These are phyloP conservation scores for Cynopterus brachyotis DNA, from an alignment of 2,113 vertebrate species.

Conservation along the genomic window DNA sequence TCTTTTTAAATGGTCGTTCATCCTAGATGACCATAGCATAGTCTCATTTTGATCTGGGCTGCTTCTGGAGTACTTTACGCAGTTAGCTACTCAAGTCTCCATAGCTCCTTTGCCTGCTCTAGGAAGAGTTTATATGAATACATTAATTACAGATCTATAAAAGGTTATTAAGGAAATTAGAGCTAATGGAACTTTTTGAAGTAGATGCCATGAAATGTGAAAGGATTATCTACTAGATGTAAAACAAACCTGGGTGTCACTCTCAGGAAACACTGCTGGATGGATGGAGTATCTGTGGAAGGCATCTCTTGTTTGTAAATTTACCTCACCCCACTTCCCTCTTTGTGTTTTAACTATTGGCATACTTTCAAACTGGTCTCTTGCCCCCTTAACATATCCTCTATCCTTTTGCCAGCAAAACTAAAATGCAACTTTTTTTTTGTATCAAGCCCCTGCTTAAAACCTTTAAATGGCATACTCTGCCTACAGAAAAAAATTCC, in stretches of 20 bases:
- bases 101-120: neutral
- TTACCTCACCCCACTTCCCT: neutral
- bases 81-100: neutral
- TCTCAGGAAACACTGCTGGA: neutral
- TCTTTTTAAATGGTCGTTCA: neutral
- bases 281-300: neutral
- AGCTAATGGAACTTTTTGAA: neutral
- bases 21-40: fast-evolving
- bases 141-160: neutral
- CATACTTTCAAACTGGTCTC: neutral
- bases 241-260: neutral
- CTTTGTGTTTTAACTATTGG: neutral
- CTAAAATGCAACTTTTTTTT: neutral
- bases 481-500: neutral
- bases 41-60: neutral
- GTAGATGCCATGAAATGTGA: neutral
- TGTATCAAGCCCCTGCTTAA: neutral
- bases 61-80: neutral
- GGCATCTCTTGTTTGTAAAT: neutral
- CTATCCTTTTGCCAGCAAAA: neutral
- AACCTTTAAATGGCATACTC: neutral
- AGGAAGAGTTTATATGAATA: neutral
- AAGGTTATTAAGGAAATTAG: conserved; percentile 25
- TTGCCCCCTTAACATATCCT: neutral
- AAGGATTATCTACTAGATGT: neutral